These are phyloP conservation scores for Collichthys lucidus DNA, from an alignment of 2,113 vertebrate species.

Conservation along the genomic window DNA sequence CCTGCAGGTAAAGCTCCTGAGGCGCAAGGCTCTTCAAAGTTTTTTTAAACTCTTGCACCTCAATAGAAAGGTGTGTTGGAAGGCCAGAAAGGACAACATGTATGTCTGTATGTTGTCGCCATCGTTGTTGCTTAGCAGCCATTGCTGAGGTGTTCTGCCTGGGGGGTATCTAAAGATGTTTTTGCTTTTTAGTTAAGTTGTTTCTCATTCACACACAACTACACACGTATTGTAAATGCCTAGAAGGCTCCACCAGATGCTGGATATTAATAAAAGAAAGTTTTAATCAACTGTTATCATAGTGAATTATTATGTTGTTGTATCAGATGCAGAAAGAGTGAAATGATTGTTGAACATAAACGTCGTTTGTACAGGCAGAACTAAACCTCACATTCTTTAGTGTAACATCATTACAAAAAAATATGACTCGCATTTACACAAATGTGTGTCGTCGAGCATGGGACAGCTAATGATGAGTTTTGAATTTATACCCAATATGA, in stretches of 20 bases:
- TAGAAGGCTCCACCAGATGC: not conserved
- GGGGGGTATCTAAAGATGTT: not conserved
- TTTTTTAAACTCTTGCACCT: not conserved
- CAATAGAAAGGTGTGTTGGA: not conserved
- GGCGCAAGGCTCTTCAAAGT: not conserved
- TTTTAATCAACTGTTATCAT: not conserved
- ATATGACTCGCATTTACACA: not conserved
- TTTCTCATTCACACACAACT: not conserved
- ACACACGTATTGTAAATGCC: too few relatives aligned
- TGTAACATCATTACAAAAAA: not conserved
- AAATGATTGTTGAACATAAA: not conserved
- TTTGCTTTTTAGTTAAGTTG: not conserved
- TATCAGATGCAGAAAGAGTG: not conserved
- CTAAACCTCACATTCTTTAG: not conserved
- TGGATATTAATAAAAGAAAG: not conserved
- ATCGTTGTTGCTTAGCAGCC: constrained; percentile 33
- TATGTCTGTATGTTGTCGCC: not conserved
- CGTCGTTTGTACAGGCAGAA: not conserved
- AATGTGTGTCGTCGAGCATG: constrained; percentile 2
- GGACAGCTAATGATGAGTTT: not conserved
- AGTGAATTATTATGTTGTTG: not conserved
- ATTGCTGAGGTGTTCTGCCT: not conserved
- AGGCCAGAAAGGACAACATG: not conserved
- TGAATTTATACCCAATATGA: not conserved
- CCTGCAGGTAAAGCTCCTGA: not conserved